Base-by-base conservation (phyloP, 2,113 vertebrate genomes). In the Phoenicopterus ruber region DNA sequence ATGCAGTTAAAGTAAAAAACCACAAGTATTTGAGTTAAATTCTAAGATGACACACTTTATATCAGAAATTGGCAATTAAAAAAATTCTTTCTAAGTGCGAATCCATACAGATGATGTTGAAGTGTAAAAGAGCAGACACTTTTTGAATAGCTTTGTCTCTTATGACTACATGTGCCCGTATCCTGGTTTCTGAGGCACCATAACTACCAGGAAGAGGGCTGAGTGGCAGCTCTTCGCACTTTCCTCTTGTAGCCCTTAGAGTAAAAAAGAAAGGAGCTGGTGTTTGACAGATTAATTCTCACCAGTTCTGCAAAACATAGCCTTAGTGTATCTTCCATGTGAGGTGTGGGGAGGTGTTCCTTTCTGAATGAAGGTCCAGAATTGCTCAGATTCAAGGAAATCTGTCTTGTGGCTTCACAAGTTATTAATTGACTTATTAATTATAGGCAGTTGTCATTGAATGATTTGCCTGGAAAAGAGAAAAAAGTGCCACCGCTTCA, bases 231-330 rank as follows among this genome's bases (percentile, higher is more conserved):
- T 94, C 57, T 78, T 91, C 3, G 7, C 72, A 47, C 52, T 94
- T 82, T 55, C 40, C 69, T 82, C 46, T 58, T 93, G 38, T 78
- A 91, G n/a, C n/a, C 32, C 3, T 7, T 52, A 55, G 18, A 71
- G 10, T 58, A 4, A 63, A 84, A 70, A 73, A 83, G 14, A 86
- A n/a, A n/a, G 54, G 28, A 86, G 21, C 38, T 89, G 42, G 28
- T 66, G 36, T 93, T 87, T 85, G 40, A 34, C 77, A 82, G 77
- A 71, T 86, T 81, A 74, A 82, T 81, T 91, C 70, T 91, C 49
- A 91, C 44, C 42, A 44, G 44, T 74, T 96, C 73, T 96, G 65
- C 73, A 61, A 69, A 85, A n/a, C 29, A 18, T 21, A 47, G 16
- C 11, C 40, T 40, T 67, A 8, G 32, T 47, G 8, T 63, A 7